These are phyloP conservation scores for Crotophaga sulcirostris DNA, from an alignment of 2,113 vertebrate species.

Conservation along the genomic window DNA sequence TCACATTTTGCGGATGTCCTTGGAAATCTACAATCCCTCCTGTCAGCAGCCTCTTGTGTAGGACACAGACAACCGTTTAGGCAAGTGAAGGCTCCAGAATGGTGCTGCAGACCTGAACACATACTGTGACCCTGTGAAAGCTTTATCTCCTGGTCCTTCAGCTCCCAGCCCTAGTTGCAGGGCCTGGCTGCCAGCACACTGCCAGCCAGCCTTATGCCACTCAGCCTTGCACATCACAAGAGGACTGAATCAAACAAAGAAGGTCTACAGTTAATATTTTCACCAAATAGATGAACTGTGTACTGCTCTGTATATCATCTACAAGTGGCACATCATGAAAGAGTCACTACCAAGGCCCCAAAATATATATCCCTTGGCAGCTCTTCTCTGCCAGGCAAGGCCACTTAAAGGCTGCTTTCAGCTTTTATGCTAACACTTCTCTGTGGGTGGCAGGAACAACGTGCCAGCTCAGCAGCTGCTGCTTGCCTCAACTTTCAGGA, in stretches of 20 bases:
- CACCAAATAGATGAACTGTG: background rate
- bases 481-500: background rate
- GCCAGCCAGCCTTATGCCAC: accelerated
- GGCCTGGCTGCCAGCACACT: background rate
- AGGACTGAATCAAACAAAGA: background rate
- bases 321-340: background rate
- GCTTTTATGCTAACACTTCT: background rate
- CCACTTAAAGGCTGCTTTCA: background rate
- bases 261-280: background rate
- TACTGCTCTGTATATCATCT: background rate
- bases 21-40: background rate
- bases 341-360: background rate
- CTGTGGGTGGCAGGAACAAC: background rate
- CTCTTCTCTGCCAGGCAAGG: background rate
- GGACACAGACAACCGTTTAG: background rate
- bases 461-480: background rate
- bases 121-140: background rate
- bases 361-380: background rate
- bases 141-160: background rate
- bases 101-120: background rate
- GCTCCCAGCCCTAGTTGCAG: background rate
- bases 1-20: background rate
- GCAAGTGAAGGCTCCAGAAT: background rate
- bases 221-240: accelerated
- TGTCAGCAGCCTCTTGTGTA: background rate